phyloP scores from a whole-genome alignment of 37 sponge, comb jelly and placozoan species.

The Theonella swinhoei region DNA sequence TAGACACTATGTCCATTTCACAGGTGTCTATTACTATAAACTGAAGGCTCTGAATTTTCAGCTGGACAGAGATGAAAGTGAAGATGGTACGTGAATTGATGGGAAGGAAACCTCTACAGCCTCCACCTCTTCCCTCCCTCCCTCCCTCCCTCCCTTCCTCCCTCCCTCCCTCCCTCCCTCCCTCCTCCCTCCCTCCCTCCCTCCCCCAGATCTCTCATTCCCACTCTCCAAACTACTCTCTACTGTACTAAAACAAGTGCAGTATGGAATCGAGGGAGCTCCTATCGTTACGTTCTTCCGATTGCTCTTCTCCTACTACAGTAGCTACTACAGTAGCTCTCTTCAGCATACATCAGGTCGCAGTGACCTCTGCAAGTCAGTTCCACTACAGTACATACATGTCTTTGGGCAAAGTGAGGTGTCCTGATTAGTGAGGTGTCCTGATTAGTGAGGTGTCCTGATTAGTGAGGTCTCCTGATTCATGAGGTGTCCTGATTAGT shows the following conservation, averaged over 20 bases:
- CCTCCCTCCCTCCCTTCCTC: neutral
- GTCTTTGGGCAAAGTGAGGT: no score
- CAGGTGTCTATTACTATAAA: neutral
- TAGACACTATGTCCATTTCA: neutral
- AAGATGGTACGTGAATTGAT: no score
- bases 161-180: neutral
- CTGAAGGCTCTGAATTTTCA: neutral
- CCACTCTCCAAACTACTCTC: neutral
- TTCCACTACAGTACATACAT: neutral
- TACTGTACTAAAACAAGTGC: neutral
- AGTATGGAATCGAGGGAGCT: slow-evolving; percentile 1
- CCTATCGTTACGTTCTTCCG: slow-evolving; percentile 24
- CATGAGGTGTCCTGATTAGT: no score
- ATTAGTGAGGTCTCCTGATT: no score
- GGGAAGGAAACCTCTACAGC: neutral
- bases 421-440: no score
- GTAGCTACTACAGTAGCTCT: neutral
- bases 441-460: no score
- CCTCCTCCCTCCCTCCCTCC: neutral
- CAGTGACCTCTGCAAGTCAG: slow-evolving; percentile 26
- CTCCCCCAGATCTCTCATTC: neutral
- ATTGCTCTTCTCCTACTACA: neutral
- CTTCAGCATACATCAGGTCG: slow-evolving; percentile 6
- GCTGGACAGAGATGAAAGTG: neutral
- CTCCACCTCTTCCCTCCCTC: neutral